Base-by-base conservation (phyloP, 2,888 invertebrate genomes). In the Tyria jacobaeae region DNA sequence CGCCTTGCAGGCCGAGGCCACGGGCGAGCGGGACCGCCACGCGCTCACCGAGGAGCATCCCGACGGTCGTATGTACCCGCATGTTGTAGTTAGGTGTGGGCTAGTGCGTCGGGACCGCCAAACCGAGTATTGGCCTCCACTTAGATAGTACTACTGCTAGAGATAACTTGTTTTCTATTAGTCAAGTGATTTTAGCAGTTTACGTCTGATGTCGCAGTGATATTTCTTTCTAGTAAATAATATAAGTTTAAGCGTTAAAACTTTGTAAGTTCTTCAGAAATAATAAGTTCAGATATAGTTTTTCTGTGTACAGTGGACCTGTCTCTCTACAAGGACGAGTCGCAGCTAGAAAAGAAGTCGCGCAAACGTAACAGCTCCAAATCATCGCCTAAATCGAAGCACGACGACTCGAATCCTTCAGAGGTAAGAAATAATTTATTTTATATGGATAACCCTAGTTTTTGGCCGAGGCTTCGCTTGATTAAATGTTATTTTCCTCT, bases 11-110 rank as follows among this genome's bases (percentile, higher is more conserved):
- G 96, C 97, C 10, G 98, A 98, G 88, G 96, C 96, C 75, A 17
- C 39, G 1, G 95, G 96, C 39, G 95, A 95, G 62, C 94, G 95
- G 53, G 81, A 86, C 56, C 77, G 90, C 3, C 27, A 27, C 31
- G 90, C 94, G 62, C 95, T 97, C 68, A 97, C 97, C 0, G 97
- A 97, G 87, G 97, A 97, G 81, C 97, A 97, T 88, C 97, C 97
- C 0, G 97, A 97, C 90, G 65, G 61, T 51, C 58, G 65, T 65
- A 47, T 12, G 65, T 65, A 64, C 25, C 7, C n/a, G 1, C 47
- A 1, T 7, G 17, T 24, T 12, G 14, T 35, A 35, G 3, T 12
- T 2, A 12, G 12, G 3, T 35, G 34, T 34, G 34, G 34, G 34
- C 34, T 34, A 34, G 34, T 31, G 27, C 27, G 7, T 4, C 27